Evolutionary conservation across 2,797 vertebrate species (phyloP).

Genomic region (Heterohyrax brucei): DNA sequence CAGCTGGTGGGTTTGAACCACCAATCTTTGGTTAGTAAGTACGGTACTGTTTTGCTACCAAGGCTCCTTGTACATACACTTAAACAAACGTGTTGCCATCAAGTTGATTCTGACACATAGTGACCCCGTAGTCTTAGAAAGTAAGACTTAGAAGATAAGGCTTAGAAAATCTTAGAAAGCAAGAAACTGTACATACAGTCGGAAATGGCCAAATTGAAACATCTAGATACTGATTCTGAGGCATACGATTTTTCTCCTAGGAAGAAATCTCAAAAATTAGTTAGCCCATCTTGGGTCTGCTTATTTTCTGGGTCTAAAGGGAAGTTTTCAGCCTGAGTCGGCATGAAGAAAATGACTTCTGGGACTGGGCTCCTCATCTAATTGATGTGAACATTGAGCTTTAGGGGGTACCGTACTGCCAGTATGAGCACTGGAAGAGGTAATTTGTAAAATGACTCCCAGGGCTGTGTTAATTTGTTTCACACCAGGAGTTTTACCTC

Average conservation of each 20-base stretch:
- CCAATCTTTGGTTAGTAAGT: background rate
- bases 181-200: background rate
- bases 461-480: slow-evolving; percentile 74
- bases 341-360: slow-evolving; percentile 66
- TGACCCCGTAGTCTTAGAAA: no score
- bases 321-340: slow-evolving; percentile 55
- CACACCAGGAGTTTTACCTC: slow-evolving; percentile 66
- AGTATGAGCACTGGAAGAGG: slow-evolving; percentile 3
- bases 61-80: background rate
- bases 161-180: background rate
- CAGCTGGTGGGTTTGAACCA: background rate
- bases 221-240: slow-evolving; percentile 34
- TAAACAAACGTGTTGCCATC: no score
- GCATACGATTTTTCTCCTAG: background rate
- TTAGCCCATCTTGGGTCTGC: slow-evolving; percentile 16
- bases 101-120: no score
- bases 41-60: background rate
- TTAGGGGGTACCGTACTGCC: background rate
- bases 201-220: slow-evolving; percentile 50
- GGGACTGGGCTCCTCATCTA: slow-evolving; percentile 60
- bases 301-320: slow-evolving; percentile 61
- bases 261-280: slow-evolving; percentile 56
- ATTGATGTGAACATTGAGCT: slow-evolving; percentile 48
- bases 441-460: slow-evolving; percentile 75
- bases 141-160: no score